Conservation (phyloP, 2,113 vertebrate species). For the Paracanthobrama guichenoti region DNA sequence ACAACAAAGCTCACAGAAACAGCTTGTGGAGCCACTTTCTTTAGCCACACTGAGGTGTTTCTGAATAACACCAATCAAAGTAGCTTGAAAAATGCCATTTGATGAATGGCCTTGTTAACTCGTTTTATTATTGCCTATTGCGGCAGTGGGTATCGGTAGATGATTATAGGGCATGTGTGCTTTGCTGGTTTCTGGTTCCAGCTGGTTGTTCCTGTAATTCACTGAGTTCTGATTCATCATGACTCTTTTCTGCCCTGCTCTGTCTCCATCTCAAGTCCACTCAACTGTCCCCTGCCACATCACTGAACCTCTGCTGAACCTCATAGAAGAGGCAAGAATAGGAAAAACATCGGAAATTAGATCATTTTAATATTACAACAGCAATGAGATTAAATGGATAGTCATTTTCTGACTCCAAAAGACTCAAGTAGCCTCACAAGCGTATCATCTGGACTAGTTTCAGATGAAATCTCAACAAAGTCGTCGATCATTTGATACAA, state of each 20-base stretch:
- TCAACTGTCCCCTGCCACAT: conserved; percentile 19
- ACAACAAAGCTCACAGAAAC: background rate
- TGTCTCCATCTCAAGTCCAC: conserved; percentile 12
- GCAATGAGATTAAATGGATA: background rate
- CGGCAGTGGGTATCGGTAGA: background rate
- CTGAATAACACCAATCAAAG: conserved; percentile 19
- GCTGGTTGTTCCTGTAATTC: background rate
- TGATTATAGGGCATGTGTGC: background rate
- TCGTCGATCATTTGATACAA: too few relatives aligned
- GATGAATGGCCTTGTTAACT: conserved; percentile 4
- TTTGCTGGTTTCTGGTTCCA: background rate
- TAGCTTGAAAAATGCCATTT: background rate
- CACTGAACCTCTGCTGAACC: background rate
- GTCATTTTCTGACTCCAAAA: background rate
- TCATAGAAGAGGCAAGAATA: background rate
- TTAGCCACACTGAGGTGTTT: background rate
- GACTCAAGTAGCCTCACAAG: too few relatives aligned
- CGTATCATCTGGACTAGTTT: background rate
- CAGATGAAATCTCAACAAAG: too few relatives aligned
- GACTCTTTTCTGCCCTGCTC: conserved; percentile 4
- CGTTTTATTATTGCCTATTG: background rate
- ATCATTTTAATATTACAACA: conserved; percentile 6
- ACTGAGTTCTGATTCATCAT: background rate
- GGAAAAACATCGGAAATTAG: background rate
- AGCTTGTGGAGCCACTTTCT: background rate